phyloP scores from a whole-genome alignment of 2,113 vertebrate genomes.

The Chaetops frenatus region DNA sequence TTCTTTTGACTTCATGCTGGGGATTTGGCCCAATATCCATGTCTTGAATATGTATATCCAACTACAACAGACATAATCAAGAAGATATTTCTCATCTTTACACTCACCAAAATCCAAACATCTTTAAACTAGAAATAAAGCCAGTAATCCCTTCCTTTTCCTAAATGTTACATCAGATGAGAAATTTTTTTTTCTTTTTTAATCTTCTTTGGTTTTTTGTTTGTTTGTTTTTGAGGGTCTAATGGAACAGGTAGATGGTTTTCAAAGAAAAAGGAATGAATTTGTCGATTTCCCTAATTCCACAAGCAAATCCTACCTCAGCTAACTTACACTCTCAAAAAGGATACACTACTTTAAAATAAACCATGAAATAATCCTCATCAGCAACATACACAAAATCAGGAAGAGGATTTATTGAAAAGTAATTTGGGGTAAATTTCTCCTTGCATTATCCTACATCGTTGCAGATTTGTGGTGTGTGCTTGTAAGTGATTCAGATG shows the following conservation, averaged over 20 bases:
- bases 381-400: not conserved
- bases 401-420: not conserved
- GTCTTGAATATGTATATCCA: conserved; percentile 18
- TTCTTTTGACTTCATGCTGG: conserved; percentile 17
- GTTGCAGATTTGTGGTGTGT: not conserved
- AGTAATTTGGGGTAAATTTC: not conserved
- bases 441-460: not conserved
- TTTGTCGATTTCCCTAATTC: not conserved
- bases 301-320: not conserved
- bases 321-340: not conserved
- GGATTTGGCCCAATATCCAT: not conserved
- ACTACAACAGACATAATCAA: not conserved
- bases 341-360: not conserved
- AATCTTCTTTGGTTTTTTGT: too few relatives aligned
- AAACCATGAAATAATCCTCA: not conserved
- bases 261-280: not conserved
- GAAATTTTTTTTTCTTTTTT: not conserved
- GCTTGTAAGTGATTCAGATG: not conserved
- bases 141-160: not conserved
- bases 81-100: not conserved
- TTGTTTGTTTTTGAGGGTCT: not conserved
- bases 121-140: not conserved
- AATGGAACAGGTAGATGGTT: not conserved
- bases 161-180: not conserved
- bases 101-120: not conserved